Base-by-base conservation (phyloP, 2,113 vertebrate species). In the Epinephelus cyanopodus region DNA sequence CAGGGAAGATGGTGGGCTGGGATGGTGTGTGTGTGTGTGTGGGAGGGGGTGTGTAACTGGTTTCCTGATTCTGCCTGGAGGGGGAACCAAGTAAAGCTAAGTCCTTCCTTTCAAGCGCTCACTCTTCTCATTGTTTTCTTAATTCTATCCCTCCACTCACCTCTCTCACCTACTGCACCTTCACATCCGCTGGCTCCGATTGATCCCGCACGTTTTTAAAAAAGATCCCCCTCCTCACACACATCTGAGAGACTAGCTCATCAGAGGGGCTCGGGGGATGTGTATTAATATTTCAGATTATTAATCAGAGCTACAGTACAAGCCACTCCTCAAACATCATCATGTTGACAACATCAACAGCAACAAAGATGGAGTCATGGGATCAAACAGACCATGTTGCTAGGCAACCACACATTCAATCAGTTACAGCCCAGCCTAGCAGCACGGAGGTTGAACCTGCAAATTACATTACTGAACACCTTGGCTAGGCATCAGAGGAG, bases 401-500 rank as follows among this genome's bases (percentile, higher is more conserved):
- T n/a, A 78, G 42, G 90, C 84, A 85, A 90, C 89, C 56, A 39
- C 29, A 33, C 45, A 76, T 64, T 82, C 67, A 7, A 82, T 69
- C 63, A 17, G 42, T 61, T 78, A 74, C 65, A 82, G 58, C 71
- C 48, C 73, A 21, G 69, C 48, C n/a, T n/a, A 65, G 73, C 25
- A 21, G 67, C 69, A 33, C 39, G 65, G 67, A 86, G 92, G 90
- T 58, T 85, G 82, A 77, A 80, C 83, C 85, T 85, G 76, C 79
- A 86, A 91, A 94, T 83, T 60, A 54, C 69, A 83, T 85, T 75
- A 79, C 77, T 77, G 69, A 89, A 83, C 79, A 78, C 54, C 52
- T 92, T 91, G 91, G 92, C 89, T n/a, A 4, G 23, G 69, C 83
- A 89, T 92, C 87, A 93, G 78, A 90, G 70, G 66, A 74, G 57